Evolutionary conservation across 2,888 invertebrate genomes (phyloP), one percentile per base, ranked within the genome.

Genomic region (Thyatira batis): DNA sequence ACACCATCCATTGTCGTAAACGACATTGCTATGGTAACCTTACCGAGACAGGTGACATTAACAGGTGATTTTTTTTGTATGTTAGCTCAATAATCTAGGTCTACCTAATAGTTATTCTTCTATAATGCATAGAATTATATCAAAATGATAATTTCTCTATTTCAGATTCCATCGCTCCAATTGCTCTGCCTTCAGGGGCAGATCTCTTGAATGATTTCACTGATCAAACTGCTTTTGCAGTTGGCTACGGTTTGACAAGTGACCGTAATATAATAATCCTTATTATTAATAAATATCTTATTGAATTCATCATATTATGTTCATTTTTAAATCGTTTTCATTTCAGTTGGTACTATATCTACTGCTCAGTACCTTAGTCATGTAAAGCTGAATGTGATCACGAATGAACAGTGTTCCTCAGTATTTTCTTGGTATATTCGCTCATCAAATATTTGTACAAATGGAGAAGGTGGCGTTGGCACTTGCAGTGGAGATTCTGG

Each of bases 401-500:
- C 66, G 10, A 84, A 84, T 65, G 45, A 9, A 3, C 59, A 54
- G 0, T 85, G 86, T 65, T 52, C 55, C 0, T 0, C 50, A 0
- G 56, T 67, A 3, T 84, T 75, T 67, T 78, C 78, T 0, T 0
- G 67, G 0, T 44, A 72, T 27, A 0, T 85, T 6, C 79, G 74
- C 5, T 8, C 57, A n/a, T 60, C 65, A 49, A 82, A 86, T 67
- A 72, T 87, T 52, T 87, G 82, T 62, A 80, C 78, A 52, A 80
- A 77, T 51, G 80, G 81, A 0, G 3, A 61, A 2, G 73, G 74
- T 3, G 72, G 71, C 8, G 53, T 54, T 9, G 65, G 77, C 27
- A 73, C 76, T 3, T 87, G 87, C 62, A 21, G 58, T 0, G 86
- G 87, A 6, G 86, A 87, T 62, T 87, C 86, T n/a, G 87, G 87